A percentile compares a stretch with the other conserved stretches of the same genome.
These are phyloP conservation scores for Autographa pulchrina DNA, from an alignment of 2,888 invertebrate species.

Conservation along the genomic window DNA sequence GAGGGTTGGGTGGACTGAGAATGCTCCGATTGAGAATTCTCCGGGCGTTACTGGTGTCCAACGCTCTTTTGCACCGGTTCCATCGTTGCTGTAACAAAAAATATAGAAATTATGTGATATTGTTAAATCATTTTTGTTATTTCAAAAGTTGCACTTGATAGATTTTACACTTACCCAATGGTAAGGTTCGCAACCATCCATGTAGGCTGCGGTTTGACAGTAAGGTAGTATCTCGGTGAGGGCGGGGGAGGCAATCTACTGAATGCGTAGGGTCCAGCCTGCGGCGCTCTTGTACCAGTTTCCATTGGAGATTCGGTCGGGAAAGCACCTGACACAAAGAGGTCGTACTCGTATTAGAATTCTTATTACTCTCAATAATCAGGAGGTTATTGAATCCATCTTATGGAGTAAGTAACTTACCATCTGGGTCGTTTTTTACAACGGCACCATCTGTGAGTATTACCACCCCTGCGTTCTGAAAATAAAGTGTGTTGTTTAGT, in stretches of 20 bases:
- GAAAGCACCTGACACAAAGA: slow-evolving; percentile 37
- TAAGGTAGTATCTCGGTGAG: slow-evolving; percentile 94
- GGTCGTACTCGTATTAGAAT: too few species aligned
- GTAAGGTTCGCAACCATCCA: slow-evolving; percentile 96
- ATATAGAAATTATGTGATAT: background rate
- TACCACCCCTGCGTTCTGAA: slow-evolving; percentile 93
- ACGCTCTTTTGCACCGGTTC: slow-evolving; percentile 79
- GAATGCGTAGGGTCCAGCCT: slow-evolving; percentile 97
- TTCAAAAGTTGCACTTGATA: too few species aligned
- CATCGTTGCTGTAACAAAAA: slow-evolving; percentile 73
- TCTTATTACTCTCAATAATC: too few species aligned
- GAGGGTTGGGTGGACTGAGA: slow-evolving; percentile 83
- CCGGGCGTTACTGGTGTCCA: slow-evolving; percentile 79
- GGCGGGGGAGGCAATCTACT: slow-evolving; percentile 95
- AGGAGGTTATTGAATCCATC: background rate
- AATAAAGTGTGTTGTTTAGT: slow-evolving; percentile 55
- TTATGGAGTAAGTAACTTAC: slow-evolving; percentile 85
- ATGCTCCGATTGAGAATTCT: slow-evolving; percentile 81
- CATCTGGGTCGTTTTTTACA: slow-evolving; percentile 88
- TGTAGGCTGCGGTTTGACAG: slow-evolving; percentile 92
- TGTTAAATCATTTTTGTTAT: background rate
- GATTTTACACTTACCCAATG: too few species aligned
- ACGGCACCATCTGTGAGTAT: slow-evolving; percentile 93
- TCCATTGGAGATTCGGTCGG: slow-evolving; percentile 72
- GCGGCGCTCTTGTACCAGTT: slow-evolving; percentile 92